Conservation (phyloP, 1,140 invertebrate genomes). For the Psilanteris sp. region DNA sequence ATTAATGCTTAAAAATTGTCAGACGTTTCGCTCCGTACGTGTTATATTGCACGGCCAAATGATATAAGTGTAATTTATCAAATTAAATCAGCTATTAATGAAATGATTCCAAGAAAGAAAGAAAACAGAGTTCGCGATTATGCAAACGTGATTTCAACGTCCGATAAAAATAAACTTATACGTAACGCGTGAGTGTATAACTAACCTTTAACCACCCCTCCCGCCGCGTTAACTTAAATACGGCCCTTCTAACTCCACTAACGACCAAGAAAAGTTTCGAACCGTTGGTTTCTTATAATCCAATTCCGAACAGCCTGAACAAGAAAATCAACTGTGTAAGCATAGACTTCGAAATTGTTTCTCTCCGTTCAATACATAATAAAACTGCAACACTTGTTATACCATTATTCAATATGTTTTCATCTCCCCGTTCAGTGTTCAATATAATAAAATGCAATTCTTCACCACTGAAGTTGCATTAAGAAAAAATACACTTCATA, state of each 20-base stretch:
- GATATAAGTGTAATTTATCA: no score
- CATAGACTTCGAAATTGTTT: constrained; percentile 3
- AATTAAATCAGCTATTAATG: background rate
- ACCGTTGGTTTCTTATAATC: constrained; percentile 34
- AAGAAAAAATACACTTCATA: no score
- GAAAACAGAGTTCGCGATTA: constrained; percentile 5
- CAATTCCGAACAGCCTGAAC: constrained; percentile 23
- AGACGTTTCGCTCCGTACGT: no score
- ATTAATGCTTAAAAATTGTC: no score
- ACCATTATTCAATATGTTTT: constrained; percentile 15
- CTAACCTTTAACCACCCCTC: constrained; percentile 2
- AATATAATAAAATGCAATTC: no score
- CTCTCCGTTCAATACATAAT: background rate
- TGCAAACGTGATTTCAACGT: constrained; percentile 20
- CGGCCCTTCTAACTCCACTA: constrained; percentile 15
- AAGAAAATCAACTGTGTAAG: constrained; percentile 22
- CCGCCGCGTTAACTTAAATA: constrained; percentile 11
- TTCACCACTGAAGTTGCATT: no score
- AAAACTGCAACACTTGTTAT: constrained; percentile 20
- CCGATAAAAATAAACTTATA: constrained; percentile 38
- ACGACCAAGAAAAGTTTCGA: constrained; percentile 50
- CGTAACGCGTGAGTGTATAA: constrained; percentile 24
- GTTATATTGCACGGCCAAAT: no score
- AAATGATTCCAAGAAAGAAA: constrained; percentile 10
- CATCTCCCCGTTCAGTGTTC: no score